Conservation (phyloP, 2,113 vertebrate species). For the Marmota flaviventris region DNA sequence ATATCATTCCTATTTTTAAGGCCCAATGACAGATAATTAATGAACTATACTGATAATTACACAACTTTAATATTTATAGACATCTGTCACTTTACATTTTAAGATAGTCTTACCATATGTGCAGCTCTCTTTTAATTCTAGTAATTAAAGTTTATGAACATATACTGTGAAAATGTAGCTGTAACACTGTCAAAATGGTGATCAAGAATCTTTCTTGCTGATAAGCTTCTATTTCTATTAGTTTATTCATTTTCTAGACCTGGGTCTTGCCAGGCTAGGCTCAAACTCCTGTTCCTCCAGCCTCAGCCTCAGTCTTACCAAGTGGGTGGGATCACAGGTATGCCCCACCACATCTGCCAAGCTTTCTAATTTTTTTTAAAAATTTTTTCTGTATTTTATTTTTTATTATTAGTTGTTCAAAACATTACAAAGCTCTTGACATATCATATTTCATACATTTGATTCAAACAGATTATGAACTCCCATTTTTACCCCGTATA, state of each 20-base stretch:
- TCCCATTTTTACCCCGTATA: no score
- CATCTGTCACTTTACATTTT: slow-evolving; percentile 76
- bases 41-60: slow-evolving; percentile 64
- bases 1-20: slow-evolving; percentile 68
- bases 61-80: slow-evolving; percentile 78
- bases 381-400: no score
- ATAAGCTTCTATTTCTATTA: background rate
- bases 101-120: slow-evolving; percentile 65
- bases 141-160: slow-evolving; percentile 71
- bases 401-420: no score
- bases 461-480: no score
- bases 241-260: background rate
- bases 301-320: background rate
- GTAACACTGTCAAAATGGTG: background rate
- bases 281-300: background rate
- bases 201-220: background rate
- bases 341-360: rapidly evolving
- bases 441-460: no score
- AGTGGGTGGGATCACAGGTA: background rate
- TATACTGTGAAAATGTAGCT: slow-evolving; percentile 59
- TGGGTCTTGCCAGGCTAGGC: background rate
- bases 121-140: slow-evolving; percentile 59
- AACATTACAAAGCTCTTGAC: no score
- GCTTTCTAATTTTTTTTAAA: background rate
- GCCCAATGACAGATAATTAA: slow-evolving; percentile 72